Evolutionary conservation across 2,113 vertebrate genomes (phyloP), one percentile per base, ranked within the genome.

Genomic region (Erythrolamprus reginae): DNA sequence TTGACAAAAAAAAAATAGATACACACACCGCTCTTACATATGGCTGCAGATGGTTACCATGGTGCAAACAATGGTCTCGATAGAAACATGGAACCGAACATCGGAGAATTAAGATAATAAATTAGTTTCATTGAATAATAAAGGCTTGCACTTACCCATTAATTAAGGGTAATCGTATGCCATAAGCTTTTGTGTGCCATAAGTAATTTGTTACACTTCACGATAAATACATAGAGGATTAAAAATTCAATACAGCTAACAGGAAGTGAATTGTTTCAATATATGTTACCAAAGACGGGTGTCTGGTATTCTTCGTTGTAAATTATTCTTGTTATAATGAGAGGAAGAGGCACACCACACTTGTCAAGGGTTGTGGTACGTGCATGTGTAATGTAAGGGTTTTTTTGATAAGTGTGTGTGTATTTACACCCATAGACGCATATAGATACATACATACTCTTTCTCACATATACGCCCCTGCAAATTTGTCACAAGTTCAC

Each of bases 91-190:
- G 96, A 95, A 96, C 95, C 95, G 96, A 97, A 94, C 92, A 91
- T 96, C 10, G 23, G 94, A 95, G 96, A 97, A 97, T 97, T 95
- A 96, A 97, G 96, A 97, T 95, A 96, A 96, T 97, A 97, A 97
- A 97, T 97, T 96, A 96, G 96, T 95, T 96, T 95, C 96, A 95
- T 94, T 96, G 94, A 97, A 96, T 95, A 96, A 97, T 96, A 96
- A 96, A 97, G 95, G 95, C 94, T 94, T 91, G 94, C 94, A 90
- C 95, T 96, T 97, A 94, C 94, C 96, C 95, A 96, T 97, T 97
- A 97, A 97, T 97, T 97, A 97, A 96, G 96, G 96, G 93, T 96
- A 97, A 97, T 96, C 90, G 94, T 95, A 95, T 95, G 94, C 96
- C 95, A 95, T 97, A 96, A 96, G 96, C 95, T 95, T 96, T 95